Evolutionary conservation across 2,797 vertebrate species (phyloP), one percentile per base, ranked within the genome.

Genomic region (Lagodon rhomboides): DNA sequence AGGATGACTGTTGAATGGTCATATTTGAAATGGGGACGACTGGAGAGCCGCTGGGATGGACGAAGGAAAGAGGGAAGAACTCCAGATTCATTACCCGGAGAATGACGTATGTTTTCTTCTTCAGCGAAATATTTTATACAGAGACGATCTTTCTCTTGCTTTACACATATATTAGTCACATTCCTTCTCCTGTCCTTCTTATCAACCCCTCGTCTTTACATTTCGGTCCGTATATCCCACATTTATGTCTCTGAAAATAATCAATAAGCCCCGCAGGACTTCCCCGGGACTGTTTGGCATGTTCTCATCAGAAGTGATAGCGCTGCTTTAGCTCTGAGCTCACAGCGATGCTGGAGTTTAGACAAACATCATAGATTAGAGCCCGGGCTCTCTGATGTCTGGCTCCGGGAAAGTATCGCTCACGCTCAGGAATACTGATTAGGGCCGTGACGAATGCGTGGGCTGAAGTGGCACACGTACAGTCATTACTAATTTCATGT

Each of bases 281-380:
- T 79, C 73, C 62, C 34, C 8, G 5, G 13, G 64, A 27, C 50
- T 25, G 73, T 20, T 54, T 11, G 58, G 27, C 22, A 12, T 38
- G 66, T 79, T 74, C 41, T 62, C 46, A 63, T 74, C 51, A 65
- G 34, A 41, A 38, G 65, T 34, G 68, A 82, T 69, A 79, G 60
- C 65, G 7, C 43, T 16, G 1, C 79, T 82, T 83, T 83, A 83
- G 81, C 82, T 83, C 59, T 82, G 61, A 79, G 82, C 75, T 86
- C 56, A 51, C n/a, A 82, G 78, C 38, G 23, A 77, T 49, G 73
- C 79, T 54, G 84, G 66, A 76, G 79, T 83, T 85, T 74, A 87
- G 68, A 80, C 83, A 80, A 83, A 82, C 64, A 74, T 75, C 73
- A 55, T 0, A 84, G 73, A 85, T 79, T 66, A 73, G 54, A 66